A percentile compares a stretch with the other conserved stretches of the same genome.
Conservation (phyloP, 2,888 invertebrate species). For the Brachyptera risi region DNA sequence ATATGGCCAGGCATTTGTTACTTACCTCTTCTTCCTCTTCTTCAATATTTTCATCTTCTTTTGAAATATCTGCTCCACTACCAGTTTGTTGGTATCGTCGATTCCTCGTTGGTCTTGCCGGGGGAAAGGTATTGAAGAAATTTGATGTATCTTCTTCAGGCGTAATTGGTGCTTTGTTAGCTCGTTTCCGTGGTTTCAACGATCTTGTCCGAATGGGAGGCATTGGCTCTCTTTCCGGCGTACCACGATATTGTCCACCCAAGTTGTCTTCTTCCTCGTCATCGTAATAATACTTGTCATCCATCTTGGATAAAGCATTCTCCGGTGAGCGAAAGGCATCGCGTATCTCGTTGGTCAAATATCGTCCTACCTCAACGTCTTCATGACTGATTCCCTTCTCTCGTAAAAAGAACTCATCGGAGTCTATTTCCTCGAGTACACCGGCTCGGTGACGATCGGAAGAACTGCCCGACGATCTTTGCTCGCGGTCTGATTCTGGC, state of each 20-base stretch:
- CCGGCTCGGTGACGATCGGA: constrained; percentile 53
- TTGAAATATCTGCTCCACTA: constrained; percentile 36
- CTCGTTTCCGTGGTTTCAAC: constrained; percentile 28
- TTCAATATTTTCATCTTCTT: constrained; percentile 6
- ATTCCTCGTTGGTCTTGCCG: constrained; percentile 28
- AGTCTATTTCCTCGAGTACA: constrained; percentile 79
- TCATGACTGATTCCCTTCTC: constrained; percentile 79
- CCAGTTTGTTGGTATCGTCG: constrained; percentile 30
- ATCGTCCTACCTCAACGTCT: constrained; percentile 73
- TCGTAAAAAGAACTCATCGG: constrained; percentile 81
- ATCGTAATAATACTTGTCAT: constrained; percentile 40
- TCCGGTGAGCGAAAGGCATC: constrained; percentile 66
- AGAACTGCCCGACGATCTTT: constrained; percentile 60
- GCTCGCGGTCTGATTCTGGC: constrained; percentile 45
- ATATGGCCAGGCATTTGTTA: too few relatives aligned
- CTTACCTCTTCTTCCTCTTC: constrained; percentile 21
- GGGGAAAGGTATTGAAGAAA: constrained; percentile 31
- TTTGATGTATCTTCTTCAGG: constrained; percentile 18
- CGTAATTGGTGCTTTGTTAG: constrained; percentile 24
- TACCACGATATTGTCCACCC: constrained; percentile 26
- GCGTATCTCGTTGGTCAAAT: constrained; percentile 72
- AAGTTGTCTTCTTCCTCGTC: constrained; percentile 36
- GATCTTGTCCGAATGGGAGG: constrained; percentile 32
- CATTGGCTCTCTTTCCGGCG: constrained; percentile 30
- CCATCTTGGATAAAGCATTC: constrained; percentile 63